Percentiles rank a stretch among this genome's conserved stretches.
These are phyloP conservation scores for Diadegma fenestrale DNA, from an alignment of 2,888 invertebrate species.

Conservation along the genomic window DNA sequence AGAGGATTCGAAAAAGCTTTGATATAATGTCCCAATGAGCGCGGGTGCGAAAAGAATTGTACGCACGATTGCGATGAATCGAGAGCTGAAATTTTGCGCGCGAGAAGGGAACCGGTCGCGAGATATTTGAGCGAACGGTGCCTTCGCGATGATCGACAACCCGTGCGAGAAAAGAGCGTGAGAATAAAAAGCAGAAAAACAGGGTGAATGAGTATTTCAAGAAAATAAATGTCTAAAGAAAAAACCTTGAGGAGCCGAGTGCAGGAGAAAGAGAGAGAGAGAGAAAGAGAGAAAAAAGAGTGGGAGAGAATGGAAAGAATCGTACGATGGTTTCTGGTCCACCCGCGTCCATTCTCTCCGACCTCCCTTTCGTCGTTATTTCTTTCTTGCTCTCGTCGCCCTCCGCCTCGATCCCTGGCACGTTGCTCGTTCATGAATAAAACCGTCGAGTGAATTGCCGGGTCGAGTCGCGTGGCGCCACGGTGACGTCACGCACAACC, in stretches of 20 bases:
- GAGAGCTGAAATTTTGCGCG: constrained; percentile 52
- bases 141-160: constrained; percentile 50
- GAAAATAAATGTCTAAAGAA: constrained; percentile 37
- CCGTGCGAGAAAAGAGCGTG: constrained; percentile 57
- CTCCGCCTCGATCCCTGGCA: constrained; percentile 16
- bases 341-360: constrained; percentile 68
- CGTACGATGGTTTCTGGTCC: constrained; percentile 53
- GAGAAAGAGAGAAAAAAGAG: background rate
- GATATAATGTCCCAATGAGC: no score
- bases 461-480: constrained; percentile 82
- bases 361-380: constrained; percentile 65
- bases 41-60: background rate
- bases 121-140: background rate
- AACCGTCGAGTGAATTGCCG: constrained; percentile 63
- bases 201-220: constrained; percentile 17
- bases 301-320: constrained; percentile 27
- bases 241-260: constrained; percentile 23
- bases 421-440: constrained; percentile 81
- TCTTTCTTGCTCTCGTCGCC: constrained; percentile 52
- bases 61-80: background rate
- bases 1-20: no score
- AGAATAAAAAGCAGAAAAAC: constrained; percentile 62
- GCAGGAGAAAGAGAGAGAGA: background rate
- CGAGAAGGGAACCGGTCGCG: constrained; percentile 52
- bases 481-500: constrained; percentile 82